These are phyloP conservation scores for Ecliptopera silaceata DNA, from an alignment of 2,888 invertebrate species.

Conservation along the genomic window DNA sequence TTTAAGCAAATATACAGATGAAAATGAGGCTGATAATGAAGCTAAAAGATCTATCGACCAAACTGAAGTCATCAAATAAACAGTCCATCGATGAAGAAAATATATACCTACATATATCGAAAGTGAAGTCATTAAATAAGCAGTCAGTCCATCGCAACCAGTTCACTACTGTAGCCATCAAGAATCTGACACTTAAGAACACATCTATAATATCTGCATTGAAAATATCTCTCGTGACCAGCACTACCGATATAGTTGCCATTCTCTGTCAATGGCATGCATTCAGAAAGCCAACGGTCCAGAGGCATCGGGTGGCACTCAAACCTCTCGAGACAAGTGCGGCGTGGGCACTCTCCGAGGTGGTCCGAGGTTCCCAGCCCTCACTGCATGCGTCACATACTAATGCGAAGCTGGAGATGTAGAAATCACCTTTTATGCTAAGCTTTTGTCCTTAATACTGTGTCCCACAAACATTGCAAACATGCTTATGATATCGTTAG, in stretches of 20 bases:
- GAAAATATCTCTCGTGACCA: background rate
- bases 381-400: conserved; percentile 17
- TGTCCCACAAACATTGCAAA: background rate
- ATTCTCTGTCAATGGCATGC: background rate
- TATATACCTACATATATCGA: no score
- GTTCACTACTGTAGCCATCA: no score
- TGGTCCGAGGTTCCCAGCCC: conserved; percentile 40
- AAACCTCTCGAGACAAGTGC: conserved; percentile 38
- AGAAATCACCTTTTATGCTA: background rate
- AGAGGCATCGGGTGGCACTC: conserved; percentile 19
- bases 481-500: no score
- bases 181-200: background rate
- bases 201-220: background rate
- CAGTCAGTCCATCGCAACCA: no score
- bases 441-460: background rate
- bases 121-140: no score
- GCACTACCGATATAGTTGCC: background rate
- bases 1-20: no score
- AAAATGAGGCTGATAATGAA: no score
- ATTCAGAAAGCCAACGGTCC: background rate
- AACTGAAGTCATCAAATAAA: no score
- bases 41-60: no score
- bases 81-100: no score
- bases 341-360: conserved; percentile 50
- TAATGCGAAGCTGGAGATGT: conserved; percentile 1